A percentile compares a stretch with the other conserved stretches of the same genome.
Conservation (phyloP, 2,113 vertebrate species). For the Lethenteron camtschaticum region DNA sequence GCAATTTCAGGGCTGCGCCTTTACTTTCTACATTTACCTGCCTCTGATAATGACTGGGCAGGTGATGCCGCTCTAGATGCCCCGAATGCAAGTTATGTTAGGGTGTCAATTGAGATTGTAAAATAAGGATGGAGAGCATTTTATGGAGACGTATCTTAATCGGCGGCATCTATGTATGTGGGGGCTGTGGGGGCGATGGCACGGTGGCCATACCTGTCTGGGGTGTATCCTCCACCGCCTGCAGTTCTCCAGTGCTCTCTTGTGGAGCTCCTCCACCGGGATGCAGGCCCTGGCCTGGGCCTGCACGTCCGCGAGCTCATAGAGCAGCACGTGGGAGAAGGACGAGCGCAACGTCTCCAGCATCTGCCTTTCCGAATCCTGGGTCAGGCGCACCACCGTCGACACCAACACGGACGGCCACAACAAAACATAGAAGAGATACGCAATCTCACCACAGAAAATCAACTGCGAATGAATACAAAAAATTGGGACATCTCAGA, state of each 20-base stretch:
- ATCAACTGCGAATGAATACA: no score
- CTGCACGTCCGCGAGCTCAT: conserved; percentile 50
- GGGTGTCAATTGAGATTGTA: background rate
- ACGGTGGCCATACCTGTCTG: background rate
- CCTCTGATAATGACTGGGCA: no score
- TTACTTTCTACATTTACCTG: no score
- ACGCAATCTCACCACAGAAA: no score
- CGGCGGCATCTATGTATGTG: conserved; percentile 44
- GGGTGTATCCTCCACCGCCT: background rate
- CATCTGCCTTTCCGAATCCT: no score
- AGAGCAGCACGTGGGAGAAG: conserved; percentile 46
- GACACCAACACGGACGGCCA: no score
- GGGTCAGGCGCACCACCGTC: no score
- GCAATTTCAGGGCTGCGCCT: no score
- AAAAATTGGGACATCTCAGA: no score
- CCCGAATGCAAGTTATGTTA: background rate
- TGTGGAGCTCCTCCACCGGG: conserved; percentile 36
- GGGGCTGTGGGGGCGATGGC: conserved; percentile 15
- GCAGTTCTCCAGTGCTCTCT: conserved; percentile 33
- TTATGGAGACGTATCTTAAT: conserved; percentile 5
- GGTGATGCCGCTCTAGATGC: background rate
- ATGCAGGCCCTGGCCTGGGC: conserved; percentile 40
- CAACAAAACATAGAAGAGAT: no score
- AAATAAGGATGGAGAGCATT: background rate
- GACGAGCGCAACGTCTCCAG: conserved; percentile 39